These are phyloP conservation scores for Pelosia muscerda DNA, from an alignment of 2,888 invertebrate genomes.

Conservation along the genomic window DNA sequence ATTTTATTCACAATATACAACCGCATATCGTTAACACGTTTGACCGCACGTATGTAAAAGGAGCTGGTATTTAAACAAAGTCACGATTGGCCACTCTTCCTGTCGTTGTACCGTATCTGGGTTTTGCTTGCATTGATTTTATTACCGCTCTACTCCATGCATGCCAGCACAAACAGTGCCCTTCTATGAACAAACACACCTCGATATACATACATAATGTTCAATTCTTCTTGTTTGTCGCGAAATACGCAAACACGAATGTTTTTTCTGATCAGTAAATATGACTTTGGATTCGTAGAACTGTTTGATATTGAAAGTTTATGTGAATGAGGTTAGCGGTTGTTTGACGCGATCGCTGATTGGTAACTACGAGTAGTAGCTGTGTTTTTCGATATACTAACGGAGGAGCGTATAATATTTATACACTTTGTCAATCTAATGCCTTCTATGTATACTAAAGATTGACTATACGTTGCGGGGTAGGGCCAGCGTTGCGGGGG, in stretches of 20 bases:
- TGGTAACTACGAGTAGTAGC: background rate
- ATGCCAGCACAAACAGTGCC: conserved; percentile 38
- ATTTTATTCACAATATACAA: background rate
- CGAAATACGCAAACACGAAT: conserved; percentile 55
- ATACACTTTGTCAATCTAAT: no score
- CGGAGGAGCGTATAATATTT: no score
- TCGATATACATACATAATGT: conserved; percentile 41
- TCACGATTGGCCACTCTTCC: conserved; percentile 3
- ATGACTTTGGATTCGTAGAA: conserved; percentile 31
- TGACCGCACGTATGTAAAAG: background rate
- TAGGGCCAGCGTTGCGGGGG: no score
- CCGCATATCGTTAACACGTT: background rate
- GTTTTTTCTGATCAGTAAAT: conserved; percentile 45
- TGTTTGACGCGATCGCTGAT: background rate
- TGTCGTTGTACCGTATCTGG: conserved; percentile 3
- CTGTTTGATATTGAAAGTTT: conserved; percentile 34
- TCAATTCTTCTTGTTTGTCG: conserved; percentile 67
- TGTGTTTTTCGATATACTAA: no score
- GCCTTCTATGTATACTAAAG: no score
- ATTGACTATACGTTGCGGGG: no score
- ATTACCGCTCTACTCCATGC: conserved; percentile 12
- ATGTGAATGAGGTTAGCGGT: conserved; percentile 16
- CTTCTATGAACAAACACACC: conserved; percentile 45
- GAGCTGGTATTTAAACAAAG: background rate
- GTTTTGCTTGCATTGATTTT: conserved; percentile 21